A percentile compares a stretch with the other conserved stretches of the same genome.
These are phyloP conservation scores for Mastacembelus armatus DNA, from an alignment of 2,797 vertebrate species.

Conservation along the genomic window DNA sequence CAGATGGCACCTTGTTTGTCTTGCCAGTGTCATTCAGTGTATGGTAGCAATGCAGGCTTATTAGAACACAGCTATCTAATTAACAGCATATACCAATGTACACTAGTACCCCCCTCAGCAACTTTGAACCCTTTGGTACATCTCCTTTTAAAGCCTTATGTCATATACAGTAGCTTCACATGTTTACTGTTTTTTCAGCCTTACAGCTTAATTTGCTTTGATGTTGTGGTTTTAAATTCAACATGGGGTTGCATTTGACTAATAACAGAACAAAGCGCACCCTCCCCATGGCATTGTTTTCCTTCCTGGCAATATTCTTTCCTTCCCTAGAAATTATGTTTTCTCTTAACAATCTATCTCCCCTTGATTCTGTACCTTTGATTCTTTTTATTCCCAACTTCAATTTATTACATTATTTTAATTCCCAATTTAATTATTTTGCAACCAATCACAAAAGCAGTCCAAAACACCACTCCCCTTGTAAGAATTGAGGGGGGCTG, in stretches of 20 bases:
- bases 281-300: background rate
- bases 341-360: background rate
- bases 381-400: background rate
- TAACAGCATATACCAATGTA: conserved; percentile 37
- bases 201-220: conserved; percentile 19
- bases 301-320: background rate
- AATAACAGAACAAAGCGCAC: conserved; percentile 7
- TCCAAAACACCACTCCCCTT: too few species aligned
- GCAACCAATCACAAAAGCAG: too few species aligned
- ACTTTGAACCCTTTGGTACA: conserved; percentile 33
- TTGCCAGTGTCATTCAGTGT: conserved; percentile 18
- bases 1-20: conserved; percentile 73
- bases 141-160: conserved; percentile 24
- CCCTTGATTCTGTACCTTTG: background rate
- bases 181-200: conserved; percentile 16
- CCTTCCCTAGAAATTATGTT: background rate
- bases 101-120: conserved; percentile 4
- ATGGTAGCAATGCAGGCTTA: conserved; percentile 14
- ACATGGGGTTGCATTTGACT: conserved; percentile 11
- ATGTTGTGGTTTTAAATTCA: conserved; percentile 27
- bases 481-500: too few species aligned
- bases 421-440: too few species aligned
- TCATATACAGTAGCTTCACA: conserved; percentile 22
- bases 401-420: background rate
- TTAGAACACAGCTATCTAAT: conserved; percentile 52